Base-by-base conservation (phyloP, 64 coral and sea anemone genomes). In the Montipora foliosa region DNA sequence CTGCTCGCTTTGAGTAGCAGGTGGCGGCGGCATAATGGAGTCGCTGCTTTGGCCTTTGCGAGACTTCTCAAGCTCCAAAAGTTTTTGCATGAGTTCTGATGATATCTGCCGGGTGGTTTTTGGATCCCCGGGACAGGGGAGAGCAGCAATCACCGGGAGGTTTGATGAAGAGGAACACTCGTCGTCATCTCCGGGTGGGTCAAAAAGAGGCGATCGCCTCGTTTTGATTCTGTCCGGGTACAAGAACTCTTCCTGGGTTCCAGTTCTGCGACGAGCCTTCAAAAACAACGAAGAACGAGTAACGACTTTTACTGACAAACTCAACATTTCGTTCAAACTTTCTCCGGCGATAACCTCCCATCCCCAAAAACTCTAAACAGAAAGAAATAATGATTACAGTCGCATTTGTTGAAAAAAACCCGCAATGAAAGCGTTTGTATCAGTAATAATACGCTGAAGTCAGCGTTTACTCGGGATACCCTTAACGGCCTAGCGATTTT, bases 41-140 rank as follows among this genome's bases (percentile, higher is more conserved):
- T 78, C 51, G 4, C 87, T 72, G n/a, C 88, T 89, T 72, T 93
- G 85, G 37, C 75, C 51, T 77, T 96, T 99, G 14, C 98, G 92
- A 74, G 98, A 91, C 49, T 96, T 96, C 66, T 99, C 98, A 0
- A 99, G 73, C 88, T 99, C 92, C 51, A 99, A 73, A 9, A 99
- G 44, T 92, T 99, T 99, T 49, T 99, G 98, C 95, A 96, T 99
- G 47, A 99, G 95, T 69, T 99, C 98, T 55, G 95, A 89, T 44
- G 96, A 98, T 15, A 98, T 98, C 82, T 98, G 96, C 48, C 82
- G 82, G 17, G 82, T 8, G 19, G 7, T 64, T 45, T 86, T 86
- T 14, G 82, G 64, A 1, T 86, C 82, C 17, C 64, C 66, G 19
- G 82, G 17, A 17, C 1, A 49, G 64, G 82, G 82, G 66, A 86